Percentiles rank a stretch among this genome's conserved stretches.
Conservation (phyloP, 2,113 vertebrate genomes). For the Hucho hucho region DNA sequence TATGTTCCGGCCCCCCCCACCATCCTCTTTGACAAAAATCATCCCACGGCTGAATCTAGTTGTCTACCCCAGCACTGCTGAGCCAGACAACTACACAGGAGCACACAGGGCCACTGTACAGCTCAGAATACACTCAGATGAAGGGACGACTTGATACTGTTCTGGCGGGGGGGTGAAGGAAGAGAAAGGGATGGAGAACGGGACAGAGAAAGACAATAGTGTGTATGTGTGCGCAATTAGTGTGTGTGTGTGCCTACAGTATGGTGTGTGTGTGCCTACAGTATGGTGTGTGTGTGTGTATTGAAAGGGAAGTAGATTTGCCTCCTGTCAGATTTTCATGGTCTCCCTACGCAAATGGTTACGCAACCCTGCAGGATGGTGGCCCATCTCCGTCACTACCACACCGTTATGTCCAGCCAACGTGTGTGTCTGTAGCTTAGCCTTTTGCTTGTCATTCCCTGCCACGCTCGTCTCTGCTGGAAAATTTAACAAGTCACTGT, state of each 20-base stretch:
- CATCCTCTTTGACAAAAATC: no score
- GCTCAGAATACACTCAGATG: constrained; percentile 3
- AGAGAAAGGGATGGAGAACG: neutral
- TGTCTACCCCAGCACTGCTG: neutral
- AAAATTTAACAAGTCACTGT: neutral
- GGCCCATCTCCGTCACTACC: neutral
- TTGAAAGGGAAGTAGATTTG: neutral
- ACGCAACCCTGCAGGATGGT: neutral
- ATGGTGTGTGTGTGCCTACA: neutral
- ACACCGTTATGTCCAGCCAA: neutral
- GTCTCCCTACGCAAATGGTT: constrained; percentile 5
- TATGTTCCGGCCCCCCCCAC: no score
- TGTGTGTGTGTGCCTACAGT: neutral
- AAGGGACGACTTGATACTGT: neutral
- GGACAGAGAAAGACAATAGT: neutral
- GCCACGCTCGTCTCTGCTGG: neutral
- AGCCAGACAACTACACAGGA: neutral
- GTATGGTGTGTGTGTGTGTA: neutral
- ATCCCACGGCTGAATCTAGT: no score
- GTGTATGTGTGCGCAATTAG: neutral
- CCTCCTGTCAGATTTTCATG: neutral
- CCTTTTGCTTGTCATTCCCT: neutral
- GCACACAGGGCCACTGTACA: neutral
- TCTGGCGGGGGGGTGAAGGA: neutral
- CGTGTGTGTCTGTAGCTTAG: neutral